Conservation (phyloP, 1,140 invertebrate genomes). For the Hyposmocoma kahamanoa region DNA sequence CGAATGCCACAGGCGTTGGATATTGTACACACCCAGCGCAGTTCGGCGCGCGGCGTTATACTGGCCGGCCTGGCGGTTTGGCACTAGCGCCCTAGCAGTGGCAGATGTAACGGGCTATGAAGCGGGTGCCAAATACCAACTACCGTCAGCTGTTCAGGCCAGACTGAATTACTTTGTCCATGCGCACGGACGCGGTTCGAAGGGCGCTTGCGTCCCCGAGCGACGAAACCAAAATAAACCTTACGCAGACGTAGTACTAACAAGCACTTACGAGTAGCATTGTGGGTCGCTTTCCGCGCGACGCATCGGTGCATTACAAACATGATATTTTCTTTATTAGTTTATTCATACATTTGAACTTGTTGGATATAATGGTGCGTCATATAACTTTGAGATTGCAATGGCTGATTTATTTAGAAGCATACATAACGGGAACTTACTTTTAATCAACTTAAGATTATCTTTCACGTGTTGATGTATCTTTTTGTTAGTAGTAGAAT, state of each 20-base stretch:
- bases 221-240: slow-evolving; percentile 13
- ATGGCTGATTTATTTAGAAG: no score
- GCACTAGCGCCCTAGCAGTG: no score
- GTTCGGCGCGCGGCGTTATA: slow-evolving; percentile 20
- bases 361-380: no score
- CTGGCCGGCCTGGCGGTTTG: slow-evolving; percentile 13
- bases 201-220: slow-evolving; percentile 23
- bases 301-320: no score
- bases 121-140: slow-evolving; percentile 11
- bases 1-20: slow-evolving; percentile 7
- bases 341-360: no score
- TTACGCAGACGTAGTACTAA: slow-evolving; percentile 7
- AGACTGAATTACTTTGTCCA: slow-evolving; percentile 15
- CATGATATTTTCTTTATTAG: no score
- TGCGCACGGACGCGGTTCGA: slow-evolving; percentile 11
- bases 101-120: slow-evolving; percentile 1
- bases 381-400: no score
- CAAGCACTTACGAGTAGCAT: no score
- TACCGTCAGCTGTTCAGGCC: slow-evolving; percentile 14
- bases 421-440: no score
- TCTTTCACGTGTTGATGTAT: no score
- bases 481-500: no score
- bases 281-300: neutral
- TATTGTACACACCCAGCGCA: slow-evolving; percentile 15
- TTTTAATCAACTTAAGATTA: no score